Base-by-base conservation (phyloP, 1,140 invertebrate species). In the Drosophila mayri region DNA sequence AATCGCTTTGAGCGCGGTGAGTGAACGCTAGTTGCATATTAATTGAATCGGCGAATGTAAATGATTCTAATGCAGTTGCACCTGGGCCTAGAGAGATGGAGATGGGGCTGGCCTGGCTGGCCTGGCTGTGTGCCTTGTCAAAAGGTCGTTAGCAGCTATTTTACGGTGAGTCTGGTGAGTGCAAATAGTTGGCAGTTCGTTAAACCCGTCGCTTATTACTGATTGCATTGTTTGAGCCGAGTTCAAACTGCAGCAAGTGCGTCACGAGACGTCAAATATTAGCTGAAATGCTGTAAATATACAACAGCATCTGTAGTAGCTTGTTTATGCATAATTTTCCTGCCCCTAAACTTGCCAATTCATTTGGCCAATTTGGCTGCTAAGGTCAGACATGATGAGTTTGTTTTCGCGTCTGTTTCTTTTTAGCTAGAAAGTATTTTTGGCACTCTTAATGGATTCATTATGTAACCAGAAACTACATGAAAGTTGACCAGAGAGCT, bases 101-200 rank as follows among this genome's bases (percentile, higher is more conserved):
- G 61, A 32, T 20, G 30, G 46, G 44, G 73, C 12, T 7, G 22
- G n/a, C 28, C 12, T 0, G 28, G 28, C 28, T 30, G 28, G 30
- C n/a, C 22, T 22, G 32, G 32, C 32, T 11, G 44, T 46, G 44
- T 64, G 60, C 47, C 50, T 44, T 62, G 71, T 74, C 67, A 64
- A 76, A 54, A 60, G 74, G 75, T 77, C 74, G 57, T 77, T 76
- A 59, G 43, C 75, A 47, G 73, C 52, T 59, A 66, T 46, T 63
- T 50, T 16, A 46, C 40, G 44, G 32, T 46, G 28, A 30, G 6
- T 30, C 28, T 30, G 28, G 28, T 25, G 63, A 81, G 78, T 79
- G 85, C 80, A 90, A 88, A 87, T 87, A 88, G 80, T 77, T 84
- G 66, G 55, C 72, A 83, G 84, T 84, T 88, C 84, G 58, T 90